Evolutionary conservation across 2,888 invertebrate genomes (phyloP).

Genomic region (Agonopterix heracliana): DNA sequence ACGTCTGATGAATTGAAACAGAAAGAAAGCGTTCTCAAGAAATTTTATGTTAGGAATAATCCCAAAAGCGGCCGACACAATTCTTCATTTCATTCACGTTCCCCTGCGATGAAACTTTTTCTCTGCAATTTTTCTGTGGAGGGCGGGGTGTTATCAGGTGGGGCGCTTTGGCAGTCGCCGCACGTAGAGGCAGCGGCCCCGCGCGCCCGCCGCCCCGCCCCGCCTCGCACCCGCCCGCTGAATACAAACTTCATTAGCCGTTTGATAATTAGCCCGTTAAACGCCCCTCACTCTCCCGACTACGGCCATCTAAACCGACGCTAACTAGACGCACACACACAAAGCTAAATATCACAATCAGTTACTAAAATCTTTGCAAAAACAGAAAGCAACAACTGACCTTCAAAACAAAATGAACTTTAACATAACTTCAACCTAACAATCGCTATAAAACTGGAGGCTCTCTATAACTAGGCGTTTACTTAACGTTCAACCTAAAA

Average conservation of each 20-base stretch:
- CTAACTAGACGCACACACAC: constrained; percentile 23
- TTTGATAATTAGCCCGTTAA: constrained; percentile 77
- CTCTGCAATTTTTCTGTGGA: constrained; percentile 75
- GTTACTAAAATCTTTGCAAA: neutral
- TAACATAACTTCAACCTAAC: too few species aligned
- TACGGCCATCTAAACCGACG: constrained; percentile 47
- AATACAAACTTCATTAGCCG: constrained; percentile 77
- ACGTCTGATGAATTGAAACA: constrained; percentile 63
- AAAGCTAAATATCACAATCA: neutral
- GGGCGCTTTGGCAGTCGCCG: constrained; percentile 65
- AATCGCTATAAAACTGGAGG: too few species aligned
- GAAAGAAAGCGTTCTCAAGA: constrained; percentile 63
- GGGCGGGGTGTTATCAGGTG: constrained; percentile 72
- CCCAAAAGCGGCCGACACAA: constrained; percentile 70
- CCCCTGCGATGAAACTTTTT: constrained; percentile 75
- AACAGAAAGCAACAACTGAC: neutral
- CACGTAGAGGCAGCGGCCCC: constrained; percentile 59
- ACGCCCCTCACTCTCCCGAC: constrained; percentile 64
- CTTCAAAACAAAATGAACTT: too few species aligned
- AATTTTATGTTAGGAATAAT: constrained; percentile 69
- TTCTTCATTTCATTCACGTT: constrained; percentile 77
- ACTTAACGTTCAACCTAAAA: too few species aligned
- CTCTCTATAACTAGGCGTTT: too few species aligned
- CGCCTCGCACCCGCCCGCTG: constrained; percentile 46
- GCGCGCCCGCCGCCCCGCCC: constrained; percentile 11